Conservation (phyloP, 2,113 vertebrate species). For the Bos indicus region DNA sequence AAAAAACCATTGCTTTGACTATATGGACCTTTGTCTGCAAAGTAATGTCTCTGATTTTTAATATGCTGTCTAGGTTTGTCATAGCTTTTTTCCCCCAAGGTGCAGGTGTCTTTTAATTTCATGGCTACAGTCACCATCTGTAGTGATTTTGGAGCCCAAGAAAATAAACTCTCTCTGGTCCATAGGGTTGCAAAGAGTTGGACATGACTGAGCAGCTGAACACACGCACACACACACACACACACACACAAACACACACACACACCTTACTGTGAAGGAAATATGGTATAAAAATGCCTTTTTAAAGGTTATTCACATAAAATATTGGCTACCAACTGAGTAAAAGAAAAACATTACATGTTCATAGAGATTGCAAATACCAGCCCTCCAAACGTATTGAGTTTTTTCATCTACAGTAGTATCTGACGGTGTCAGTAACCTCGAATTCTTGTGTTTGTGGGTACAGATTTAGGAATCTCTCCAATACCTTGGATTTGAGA, state of each 20-base stretch:
- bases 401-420: neutral
- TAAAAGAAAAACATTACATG: neutral
- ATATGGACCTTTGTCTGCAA: neutral
- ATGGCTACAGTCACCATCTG: neutral
- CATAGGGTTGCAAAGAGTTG: neutral
- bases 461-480: neutral
- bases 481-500: neutral
- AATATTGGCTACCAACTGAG: neutral
- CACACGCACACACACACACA: neutral
- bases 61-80: neutral
- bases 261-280: neutral
- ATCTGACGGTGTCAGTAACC: neutral
- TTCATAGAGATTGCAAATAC: neutral
- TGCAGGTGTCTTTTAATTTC: neutral
- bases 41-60: neutral
- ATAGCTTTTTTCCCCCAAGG: neutral
- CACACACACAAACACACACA: too few relatives aligned
- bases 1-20: neutral
- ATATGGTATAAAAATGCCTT: neutral
- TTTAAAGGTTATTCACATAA: neutral
- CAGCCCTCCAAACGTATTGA: neutral
- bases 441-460: neutral
- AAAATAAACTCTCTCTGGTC: neutral
- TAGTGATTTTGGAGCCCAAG: neutral
- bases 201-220: neutral